Evolutionary conservation across 2,888 invertebrate genomes (phyloP).

Genomic region (Ophion obscuratus): DNA sequence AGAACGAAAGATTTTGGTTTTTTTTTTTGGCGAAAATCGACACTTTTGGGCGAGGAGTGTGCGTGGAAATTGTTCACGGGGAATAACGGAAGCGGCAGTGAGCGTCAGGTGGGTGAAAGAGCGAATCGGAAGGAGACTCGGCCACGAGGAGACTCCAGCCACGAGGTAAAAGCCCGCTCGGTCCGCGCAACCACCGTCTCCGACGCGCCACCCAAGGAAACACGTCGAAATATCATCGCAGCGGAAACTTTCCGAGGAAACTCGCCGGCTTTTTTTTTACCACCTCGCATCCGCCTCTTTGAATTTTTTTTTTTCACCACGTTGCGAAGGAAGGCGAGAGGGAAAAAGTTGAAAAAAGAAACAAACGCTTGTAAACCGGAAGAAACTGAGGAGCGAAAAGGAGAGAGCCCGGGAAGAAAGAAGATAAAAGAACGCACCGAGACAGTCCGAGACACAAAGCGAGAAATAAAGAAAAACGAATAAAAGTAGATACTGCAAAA

Average conservation of each 20-base stretch:
- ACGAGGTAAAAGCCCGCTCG: slow-evolving; percentile 44
- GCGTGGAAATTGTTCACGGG: not conserved
- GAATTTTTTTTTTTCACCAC: not conserved
- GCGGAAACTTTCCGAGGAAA: not conserved
- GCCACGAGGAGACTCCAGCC: slow-evolving; percentile 32
- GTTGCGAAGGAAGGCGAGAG: not conserved
- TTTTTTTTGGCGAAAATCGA: not conserved
- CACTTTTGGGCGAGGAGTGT: not conserved
- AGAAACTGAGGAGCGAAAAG: slow-evolving; percentile 22
- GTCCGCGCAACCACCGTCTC: slow-evolving; percentile 26
- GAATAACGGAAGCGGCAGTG: not conserved
- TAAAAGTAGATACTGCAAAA: not conserved
- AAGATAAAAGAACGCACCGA: slow-evolving; percentile 50
- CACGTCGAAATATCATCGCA: not conserved
- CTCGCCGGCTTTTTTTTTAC: not conserved
- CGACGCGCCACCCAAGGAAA: slow-evolving; percentile 21
- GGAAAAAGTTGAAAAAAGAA: not conserved
- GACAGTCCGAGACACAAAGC: slow-evolving; percentile 24
- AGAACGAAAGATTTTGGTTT: not conserved
- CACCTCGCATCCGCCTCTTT: not conserved
- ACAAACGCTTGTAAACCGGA: not conserved
- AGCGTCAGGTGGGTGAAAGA: slow-evolving; percentile 53
- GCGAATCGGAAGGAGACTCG: slow-evolving; percentile 52
- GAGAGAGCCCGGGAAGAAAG: slow-evolving; percentile 56
- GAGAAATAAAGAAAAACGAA: not conserved